Conservation (phyloP, 53 echinoderm and acorn worm species). For the Apostichopus leukothele region DNA sequence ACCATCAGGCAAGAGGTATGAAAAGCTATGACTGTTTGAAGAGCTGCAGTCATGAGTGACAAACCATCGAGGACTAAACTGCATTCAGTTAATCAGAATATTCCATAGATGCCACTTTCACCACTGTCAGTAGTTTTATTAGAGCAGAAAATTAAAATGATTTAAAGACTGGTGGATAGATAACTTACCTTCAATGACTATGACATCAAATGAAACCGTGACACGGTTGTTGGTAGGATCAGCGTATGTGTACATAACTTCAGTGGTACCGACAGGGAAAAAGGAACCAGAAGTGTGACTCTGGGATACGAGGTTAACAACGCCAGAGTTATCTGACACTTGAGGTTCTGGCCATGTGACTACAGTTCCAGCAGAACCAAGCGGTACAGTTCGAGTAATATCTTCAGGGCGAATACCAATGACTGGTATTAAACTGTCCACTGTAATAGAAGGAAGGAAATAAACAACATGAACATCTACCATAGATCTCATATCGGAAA, state of each 20-base stretch:
- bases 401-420: constrained; percentile 20
- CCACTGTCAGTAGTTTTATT: too few species aligned
- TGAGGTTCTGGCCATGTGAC: constrained; percentile 42
- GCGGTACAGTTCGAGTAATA: background rate
- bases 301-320: constrained; percentile 31
- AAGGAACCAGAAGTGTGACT: constrained; percentile 38
- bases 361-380: constrained; percentile 5
- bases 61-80: too few species aligned
- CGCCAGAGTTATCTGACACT: constrained; percentile 57
- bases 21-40: too few species aligned
- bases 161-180: background rate
- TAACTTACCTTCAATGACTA: constrained; percentile 36
- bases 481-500: background rate
- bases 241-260: constrained; percentile 50
- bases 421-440: constrained; percentile 19
- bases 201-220: constrained; percentile 45
- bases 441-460: background rate
- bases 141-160: background rate
- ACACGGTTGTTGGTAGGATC: constrained; percentile 50
- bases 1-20: too few species aligned
- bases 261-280: constrained; percentile 38
- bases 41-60: too few species aligned
- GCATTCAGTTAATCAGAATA: too few species aligned
- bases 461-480: background rate
- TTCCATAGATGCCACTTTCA: too few species aligned